phyloP scores from a whole-genome alignment of 2,797 vertebrate genomes.

The Sphenopsis melanotis region DNA sequence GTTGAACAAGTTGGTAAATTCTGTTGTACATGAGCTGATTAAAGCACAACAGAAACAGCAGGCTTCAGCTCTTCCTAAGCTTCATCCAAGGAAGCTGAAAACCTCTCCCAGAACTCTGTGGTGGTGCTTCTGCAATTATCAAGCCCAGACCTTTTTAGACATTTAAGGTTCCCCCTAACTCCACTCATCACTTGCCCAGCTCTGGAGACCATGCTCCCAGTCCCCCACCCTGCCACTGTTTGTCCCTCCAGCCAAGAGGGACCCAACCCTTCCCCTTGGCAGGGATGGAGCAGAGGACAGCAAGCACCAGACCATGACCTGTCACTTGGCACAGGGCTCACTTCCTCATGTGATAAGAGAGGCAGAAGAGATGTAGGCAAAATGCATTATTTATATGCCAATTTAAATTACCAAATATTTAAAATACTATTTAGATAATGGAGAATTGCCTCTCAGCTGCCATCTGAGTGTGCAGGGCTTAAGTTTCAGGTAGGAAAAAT shows the following conservation, averaged over 20 bases:
- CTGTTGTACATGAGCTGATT: neutral
- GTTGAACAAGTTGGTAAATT: neutral
- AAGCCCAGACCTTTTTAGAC: neutral
- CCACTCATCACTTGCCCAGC: neutral
- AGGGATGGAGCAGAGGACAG: neutral
- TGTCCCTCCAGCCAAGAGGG: neutral
- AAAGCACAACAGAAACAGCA: neutral
- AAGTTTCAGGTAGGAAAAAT: constrained; percentile 41
- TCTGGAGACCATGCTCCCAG: neutral
- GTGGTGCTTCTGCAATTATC: neutral
- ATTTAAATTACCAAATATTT: constrained; percentile 28
- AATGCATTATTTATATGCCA: constrained; percentile 5
- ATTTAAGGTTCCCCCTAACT: neutral
- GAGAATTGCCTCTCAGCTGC: neutral
- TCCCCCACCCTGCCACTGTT: neutral
- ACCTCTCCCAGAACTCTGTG: rapidly evolving
- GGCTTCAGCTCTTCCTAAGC: neutral
- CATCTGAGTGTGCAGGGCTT: neutral
- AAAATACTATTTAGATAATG: neutral
- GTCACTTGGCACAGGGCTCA: neutral
- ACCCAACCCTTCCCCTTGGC: neutral
- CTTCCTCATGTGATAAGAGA: neutral
- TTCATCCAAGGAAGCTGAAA: neutral
- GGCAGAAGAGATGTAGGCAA: neutral
- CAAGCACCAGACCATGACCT: neutral